Evolutionary conservation across 2,888 invertebrate genomes (phyloP).

Genomic region (Deladenus siricidicola): DNA sequence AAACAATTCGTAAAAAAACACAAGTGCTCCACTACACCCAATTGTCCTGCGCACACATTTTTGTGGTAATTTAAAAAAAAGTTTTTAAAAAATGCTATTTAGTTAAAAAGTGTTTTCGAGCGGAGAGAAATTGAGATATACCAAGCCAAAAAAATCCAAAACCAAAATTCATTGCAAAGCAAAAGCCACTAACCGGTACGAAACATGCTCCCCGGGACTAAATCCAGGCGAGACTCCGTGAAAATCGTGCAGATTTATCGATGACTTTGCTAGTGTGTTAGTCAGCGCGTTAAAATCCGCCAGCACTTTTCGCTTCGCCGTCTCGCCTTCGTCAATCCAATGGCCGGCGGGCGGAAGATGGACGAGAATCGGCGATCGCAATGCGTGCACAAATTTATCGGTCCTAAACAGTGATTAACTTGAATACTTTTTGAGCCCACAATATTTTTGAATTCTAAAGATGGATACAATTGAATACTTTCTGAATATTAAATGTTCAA

Average conservation of each 20-base stretch:
- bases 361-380: conserved; percentile 15
- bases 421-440: background rate
- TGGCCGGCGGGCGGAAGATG: conserved; percentile 1
- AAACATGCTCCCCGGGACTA: conserved; percentile 32
- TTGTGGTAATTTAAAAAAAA: no score
- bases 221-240: conserved; percentile 38
- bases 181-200: conserved; percentile 35
- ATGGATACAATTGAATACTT: background rate
- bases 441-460: background rate
- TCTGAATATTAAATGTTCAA: background rate
- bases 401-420: conserved; percentile 10
- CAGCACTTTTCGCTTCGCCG: background rate
- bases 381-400: conserved; percentile 18
- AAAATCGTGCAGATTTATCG: conserved; percentile 26
- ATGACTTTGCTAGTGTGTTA: no score
- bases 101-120: no score
- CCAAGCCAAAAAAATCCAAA: no score
- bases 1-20: no score
- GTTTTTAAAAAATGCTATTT: no score
- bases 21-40: no score
- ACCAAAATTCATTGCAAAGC: no score
- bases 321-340: background rate
- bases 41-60: no score
- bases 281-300: background rate
- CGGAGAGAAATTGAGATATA: no score